Conservation (phyloP, 2,113 vertebrate genomes). For the Sander vitreus region DNA sequence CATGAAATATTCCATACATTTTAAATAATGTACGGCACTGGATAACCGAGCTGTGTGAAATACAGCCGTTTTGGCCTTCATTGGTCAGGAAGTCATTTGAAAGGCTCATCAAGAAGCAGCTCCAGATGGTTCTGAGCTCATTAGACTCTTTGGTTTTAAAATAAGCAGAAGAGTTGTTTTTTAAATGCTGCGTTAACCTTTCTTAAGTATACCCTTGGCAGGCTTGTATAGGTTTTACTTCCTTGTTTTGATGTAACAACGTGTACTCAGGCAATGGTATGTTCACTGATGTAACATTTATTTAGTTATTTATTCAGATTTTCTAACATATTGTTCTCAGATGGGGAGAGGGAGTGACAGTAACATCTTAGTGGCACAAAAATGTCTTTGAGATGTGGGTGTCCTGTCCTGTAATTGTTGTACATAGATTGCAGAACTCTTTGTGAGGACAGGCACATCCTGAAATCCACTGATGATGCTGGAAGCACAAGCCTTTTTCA, state of each 20-base stretch:
- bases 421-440: constrained; percentile 21
- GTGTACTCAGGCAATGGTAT: background rate
- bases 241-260: constrained; percentile 19
- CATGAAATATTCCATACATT: constrained; percentile 43
- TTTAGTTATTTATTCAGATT: constrained; percentile 3
- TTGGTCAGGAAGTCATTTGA: constrained; percentile 60
- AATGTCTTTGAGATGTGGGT: constrained; percentile 1
- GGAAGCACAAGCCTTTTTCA: constrained; percentile 37
- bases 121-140: constrained; percentile 66
- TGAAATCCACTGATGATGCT: constrained; percentile 42
- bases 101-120: constrained; percentile 41
- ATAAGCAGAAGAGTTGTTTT: constrained; percentile 14
- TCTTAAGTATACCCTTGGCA: constrained; percentile 14
- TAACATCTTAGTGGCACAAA: background rate
- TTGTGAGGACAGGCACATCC: constrained; percentile 36
- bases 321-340: background rate
- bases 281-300: background rate
- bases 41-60: background rate
- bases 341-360: background rate
- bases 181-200: constrained; percentile 55
- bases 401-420: constrained; percentile 21
- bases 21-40: background rate
- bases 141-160: constrained; percentile 49
- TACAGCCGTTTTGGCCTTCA: constrained; percentile 32
- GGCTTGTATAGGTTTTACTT: constrained; percentile 25